Base-by-base conservation (phyloP, 2,888 invertebrate genomes). In the Oasisia sp. region DNA sequence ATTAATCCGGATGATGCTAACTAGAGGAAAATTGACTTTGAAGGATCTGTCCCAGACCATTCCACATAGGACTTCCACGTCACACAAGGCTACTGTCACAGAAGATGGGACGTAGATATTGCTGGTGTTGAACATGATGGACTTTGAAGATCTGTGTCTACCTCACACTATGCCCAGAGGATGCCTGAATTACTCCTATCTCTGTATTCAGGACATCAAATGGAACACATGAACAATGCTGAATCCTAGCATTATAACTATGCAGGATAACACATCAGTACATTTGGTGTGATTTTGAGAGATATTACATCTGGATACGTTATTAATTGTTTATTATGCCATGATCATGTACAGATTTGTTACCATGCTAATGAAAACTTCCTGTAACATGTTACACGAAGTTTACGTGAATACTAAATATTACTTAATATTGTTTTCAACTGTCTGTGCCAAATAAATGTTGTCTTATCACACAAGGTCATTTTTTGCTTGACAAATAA, bases 41-140 rank as follows among this genome's bases (percentile, higher is more conserved):
- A 74, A 74, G 74, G 74, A 74, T 27, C 74, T 74, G 74, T 74
- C 74, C 27, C 74, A 74, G n/a, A 74, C 74, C 74, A 74, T 74
- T 27, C 74, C 74, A 74, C 27, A 19, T 19, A 1, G 74, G 5
- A 27, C 74, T 74, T 74, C 74, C n/a, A 74, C 74, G 0, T 74
- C 7, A 74, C 74, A 74, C 74, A 19, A 7, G 27, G 27, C 74
- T 74, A n/a, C 74, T 27, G n/a, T n/a, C 19, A 74, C 74, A 27
- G 2, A 27, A n/a, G 74, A 74, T 19, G 27, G 27, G 74, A 74
- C 74, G 74, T 74, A 74, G 74, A 74, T 74, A 7, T 74, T 74
- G 74, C 74, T 27, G 74, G 19, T n/a, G n/a, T 19, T 14, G 74
- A 74, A 74, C 74, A 5, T 74, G n/a, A n/a, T 27, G 1, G 14